These are phyloP conservation scores for Heliangelus exortis DNA, from an alignment of 2,797 vertebrate species.

Conservation along the genomic window DNA sequence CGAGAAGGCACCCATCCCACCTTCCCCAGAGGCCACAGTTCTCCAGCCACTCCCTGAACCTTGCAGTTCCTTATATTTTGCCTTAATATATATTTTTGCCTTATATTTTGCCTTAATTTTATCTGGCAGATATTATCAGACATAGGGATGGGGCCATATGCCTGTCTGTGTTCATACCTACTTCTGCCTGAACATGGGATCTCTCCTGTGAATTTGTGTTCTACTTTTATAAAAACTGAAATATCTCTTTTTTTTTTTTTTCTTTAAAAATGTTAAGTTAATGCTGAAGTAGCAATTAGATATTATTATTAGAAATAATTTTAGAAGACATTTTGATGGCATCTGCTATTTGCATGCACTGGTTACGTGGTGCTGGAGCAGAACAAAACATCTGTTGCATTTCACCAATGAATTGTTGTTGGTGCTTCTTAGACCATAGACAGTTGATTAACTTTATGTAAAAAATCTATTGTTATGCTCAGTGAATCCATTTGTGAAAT, in stretches of 20 bases:
- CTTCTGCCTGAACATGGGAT: neutral
- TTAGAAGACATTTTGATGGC: neutral
- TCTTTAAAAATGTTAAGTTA: neutral
- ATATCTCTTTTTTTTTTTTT: neutral
- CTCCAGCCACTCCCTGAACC: neutral
- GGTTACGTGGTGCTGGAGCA: neutral
- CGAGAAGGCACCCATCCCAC: neutral
- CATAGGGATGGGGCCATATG: fast-evolving
- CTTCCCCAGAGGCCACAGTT: neutral
- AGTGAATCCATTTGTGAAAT: neutral
- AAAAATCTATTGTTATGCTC: neutral
- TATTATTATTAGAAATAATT: neutral
- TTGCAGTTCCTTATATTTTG: neutral
- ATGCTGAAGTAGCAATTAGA: neutral
- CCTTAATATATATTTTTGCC: neutral
- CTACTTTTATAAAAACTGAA: neutral
- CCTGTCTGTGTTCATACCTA: neutral
- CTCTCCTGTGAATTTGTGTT: neutral
- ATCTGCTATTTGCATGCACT: neutral
- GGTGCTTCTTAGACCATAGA: neutral
- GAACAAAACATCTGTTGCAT: neutral
- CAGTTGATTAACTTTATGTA: neutral
- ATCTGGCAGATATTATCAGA: neutral
- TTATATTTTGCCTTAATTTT: neutral
- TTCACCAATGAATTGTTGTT: neutral